Evolutionary conservation across 1,140 invertebrate species (phyloP).

Genomic region (Semibalanus balanoides): DNA sequence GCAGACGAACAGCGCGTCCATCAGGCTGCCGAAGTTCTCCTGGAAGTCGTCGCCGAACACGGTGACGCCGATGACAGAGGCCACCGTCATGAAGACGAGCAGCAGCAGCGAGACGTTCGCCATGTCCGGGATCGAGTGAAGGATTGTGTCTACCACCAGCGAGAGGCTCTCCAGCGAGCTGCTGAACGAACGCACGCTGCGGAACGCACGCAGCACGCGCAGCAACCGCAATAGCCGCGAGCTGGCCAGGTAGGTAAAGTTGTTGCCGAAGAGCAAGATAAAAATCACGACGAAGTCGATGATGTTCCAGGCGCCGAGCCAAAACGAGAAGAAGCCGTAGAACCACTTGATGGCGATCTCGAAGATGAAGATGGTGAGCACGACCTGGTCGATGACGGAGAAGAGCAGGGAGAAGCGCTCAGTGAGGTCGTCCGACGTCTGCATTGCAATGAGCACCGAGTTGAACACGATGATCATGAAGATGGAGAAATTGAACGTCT

Average conservation of each 20-base stretch:
- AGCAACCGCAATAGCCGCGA: slow-evolving; percentile 18
- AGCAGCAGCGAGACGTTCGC: slow-evolving; percentile 23
- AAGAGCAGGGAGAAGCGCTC: slow-evolving; percentile 8
- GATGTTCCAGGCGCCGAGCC: slow-evolving; percentile 25
- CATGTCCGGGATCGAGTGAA: slow-evolving; percentile 24
- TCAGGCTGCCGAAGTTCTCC: slow-evolving; percentile 17
- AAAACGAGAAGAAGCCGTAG: slow-evolving; percentile 26
- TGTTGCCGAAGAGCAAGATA: slow-evolving; percentile 17
- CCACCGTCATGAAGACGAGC: slow-evolving; percentile 22
- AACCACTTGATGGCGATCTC: slow-evolving; percentile 26
- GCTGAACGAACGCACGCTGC: slow-evolving; percentile 22
- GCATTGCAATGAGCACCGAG: slow-evolving; percentile 20
- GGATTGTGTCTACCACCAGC: slow-evolving; percentile 21
- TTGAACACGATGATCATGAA: slow-evolving; percentile 20
- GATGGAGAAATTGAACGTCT: slow-evolving; percentile 13
- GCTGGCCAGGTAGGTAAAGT: slow-evolving; percentile 9
- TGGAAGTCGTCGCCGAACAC: slow-evolving; percentile 20
- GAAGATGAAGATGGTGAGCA: slow-evolving; percentile 22
- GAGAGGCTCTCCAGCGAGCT: slow-evolving; percentile 18
- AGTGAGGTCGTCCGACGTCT: slow-evolving; percentile 11
- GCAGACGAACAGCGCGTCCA: slow-evolving; percentile 21
- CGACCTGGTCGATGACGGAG: slow-evolving; percentile 19
- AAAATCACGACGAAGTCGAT: slow-evolving; percentile 24
- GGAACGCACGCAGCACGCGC: slow-evolving; percentile 23
- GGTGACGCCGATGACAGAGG: slow-evolving; percentile 22